Evolutionary conservation across 1,140 invertebrate genomes (phyloP).

Genomic region (Pseudomyrmex gracilis): DNA sequence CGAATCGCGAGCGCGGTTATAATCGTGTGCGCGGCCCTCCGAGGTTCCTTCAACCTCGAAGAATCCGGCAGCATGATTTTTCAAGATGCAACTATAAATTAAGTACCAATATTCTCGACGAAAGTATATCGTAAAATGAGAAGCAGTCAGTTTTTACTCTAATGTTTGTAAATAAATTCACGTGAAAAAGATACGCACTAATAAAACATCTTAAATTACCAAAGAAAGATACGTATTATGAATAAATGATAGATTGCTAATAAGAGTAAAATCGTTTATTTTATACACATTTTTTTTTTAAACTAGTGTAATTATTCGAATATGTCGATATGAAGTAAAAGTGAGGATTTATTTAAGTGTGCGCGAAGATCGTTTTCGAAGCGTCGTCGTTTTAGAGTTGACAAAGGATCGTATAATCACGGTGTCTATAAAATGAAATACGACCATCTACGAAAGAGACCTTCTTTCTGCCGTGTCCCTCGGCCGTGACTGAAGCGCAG

Average conservation of each 20-base stretch:
- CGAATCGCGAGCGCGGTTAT: constrained; percentile 63
- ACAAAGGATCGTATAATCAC: constrained; percentile 1
- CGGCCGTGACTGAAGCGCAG: constrained; percentile 26
- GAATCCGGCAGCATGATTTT: constrained; percentile 22
- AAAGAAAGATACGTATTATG: too few relatives aligned
- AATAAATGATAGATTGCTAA: too few relatives aligned
- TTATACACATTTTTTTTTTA: too few relatives aligned
- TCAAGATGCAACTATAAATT: not conserved
- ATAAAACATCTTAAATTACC: too few relatives aligned
- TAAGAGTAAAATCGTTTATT: too few relatives aligned
- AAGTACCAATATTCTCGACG: not conserved
- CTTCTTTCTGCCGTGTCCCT: constrained; percentile 5
- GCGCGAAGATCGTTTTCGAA: not conserved
- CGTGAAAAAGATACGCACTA: too few relatives aligned
- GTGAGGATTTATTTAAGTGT: not conserved
- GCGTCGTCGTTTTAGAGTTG: not conserved
- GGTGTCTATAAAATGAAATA: constrained; percentile 7
- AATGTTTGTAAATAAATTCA: too few relatives aligned
- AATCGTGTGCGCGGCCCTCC: constrained; percentile 38
- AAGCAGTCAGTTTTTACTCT: not conserved
- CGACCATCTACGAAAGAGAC: constrained; percentile 3
- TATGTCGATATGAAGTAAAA: not conserved
- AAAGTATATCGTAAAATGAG: not conserved
- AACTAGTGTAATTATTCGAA: too few relatives aligned
- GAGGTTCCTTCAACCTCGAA: not conserved